Base-by-base conservation (phyloP, 2,113 vertebrate genomes). In the Pardalotus punctatus region DNA sequence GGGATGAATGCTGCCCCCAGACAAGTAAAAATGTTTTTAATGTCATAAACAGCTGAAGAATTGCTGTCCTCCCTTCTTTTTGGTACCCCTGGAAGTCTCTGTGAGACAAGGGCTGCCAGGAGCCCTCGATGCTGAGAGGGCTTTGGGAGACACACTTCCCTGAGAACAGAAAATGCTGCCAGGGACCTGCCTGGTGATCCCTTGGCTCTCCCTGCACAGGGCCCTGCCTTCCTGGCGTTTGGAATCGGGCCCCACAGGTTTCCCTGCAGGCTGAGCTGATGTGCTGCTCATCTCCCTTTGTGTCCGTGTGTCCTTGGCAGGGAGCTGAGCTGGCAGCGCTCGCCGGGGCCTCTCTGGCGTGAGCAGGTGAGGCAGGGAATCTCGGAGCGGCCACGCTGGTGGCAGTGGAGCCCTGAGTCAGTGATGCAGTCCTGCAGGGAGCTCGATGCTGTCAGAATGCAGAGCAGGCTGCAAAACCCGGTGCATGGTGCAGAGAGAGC, bases 311-410 rank as follows among this genome's bases (percentile, higher is more conserved):
- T 90, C 70, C 82, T 93, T 95, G 88, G 58, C 76, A 81, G 76
- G 23, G 25, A 67, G 19, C 58, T 11, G 61, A 21, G 3, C 62
- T 4, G 58, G 74, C 7, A 17, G 80, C 0, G 0, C 64, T 33
- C 3, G 12, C 25, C 9, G 33, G 42, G 0, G 9, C 45, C 1
- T 0, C 7, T 50, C 50, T 9, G 62, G 50, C 0, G 0, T 2
- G 35, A 14, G 42, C 65, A 48, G 74, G 40, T 9, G 42, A 54
- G 50, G 64, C 57, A 60, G n/a, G 54, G 50, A 12, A 62, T n/a
- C 79, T 64, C 0, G 0, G 85, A 64, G 11, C 33, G 25, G 45
- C 78, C 36, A 24, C 58, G 0, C 33, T 28, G 12, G 29, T 19
- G 42, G 40, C 11, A 3, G 45, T 9, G 0, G 25, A 58, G 81